Evolutionary conservation across 2,113 vertebrate genomes (phyloP), one percentile per base, ranked within the genome.

Genomic region (Proterorhinus semilunaris): DNA sequence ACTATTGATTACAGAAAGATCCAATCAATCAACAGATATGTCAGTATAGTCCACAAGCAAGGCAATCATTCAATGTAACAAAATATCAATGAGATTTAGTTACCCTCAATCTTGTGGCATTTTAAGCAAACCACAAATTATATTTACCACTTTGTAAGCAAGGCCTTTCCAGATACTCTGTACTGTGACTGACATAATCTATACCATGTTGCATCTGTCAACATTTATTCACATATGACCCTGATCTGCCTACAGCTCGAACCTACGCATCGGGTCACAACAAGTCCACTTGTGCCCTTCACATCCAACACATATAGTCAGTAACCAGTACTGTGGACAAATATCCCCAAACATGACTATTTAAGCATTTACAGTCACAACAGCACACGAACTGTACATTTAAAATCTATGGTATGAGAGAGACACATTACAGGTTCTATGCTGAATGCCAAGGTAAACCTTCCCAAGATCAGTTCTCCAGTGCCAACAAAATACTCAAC

Each of bases 181-280:
- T 57, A 69, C 69, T 36, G 49, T 78, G 73, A 74, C 75, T 78
- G 73, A 74, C 75, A 76, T 68, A 81, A 71, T 64, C 55, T 36
- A 17, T 6, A 45, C 62, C 54, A 75, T 68, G 58, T 75, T 67
- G 55, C 69, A 81, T 83, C 62, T 69, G 72, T 81, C 78, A 76
- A 51, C 75, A 69, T 74, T 65, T 51, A 46, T 68, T 65, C 69
- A 75, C 77, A 78, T 57, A 76, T 76, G 72, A 85, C 68, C 80
- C 63, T 45, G 67, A 36, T 45, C 58, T 6, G 53, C 68, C 68
- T 72, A 79, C 65, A 75, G 71, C 74, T 74, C 59, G 10, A 50
- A 61, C 61, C 27, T 6, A 80, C 71, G 59, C 75, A 44, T 46
- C 16, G 12, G 63, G 69, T 72, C 69, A 76, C 44, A 47, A 48